Base-by-base conservation (phyloP, 2,113 vertebrate species). In the Cromileptes altivelis region DNA sequence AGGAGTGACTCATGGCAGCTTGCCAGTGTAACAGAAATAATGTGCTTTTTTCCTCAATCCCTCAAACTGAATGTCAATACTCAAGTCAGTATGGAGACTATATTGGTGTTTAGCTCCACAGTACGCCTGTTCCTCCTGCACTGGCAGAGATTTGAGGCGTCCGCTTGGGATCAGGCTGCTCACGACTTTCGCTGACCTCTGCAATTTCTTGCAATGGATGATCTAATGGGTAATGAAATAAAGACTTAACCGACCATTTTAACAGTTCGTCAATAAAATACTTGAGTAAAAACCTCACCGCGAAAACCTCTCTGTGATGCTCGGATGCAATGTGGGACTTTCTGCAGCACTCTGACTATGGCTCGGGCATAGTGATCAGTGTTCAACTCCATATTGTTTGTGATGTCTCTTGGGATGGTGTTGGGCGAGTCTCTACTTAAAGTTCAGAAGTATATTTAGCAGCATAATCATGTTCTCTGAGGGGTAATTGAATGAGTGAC, bases 1-100 rank as follows among this genome's bases (percentile, higher is more conserved):
- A 40, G 57, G 68, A 42, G 71, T 89, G 88, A 93, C 78, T 88
- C 89, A 89, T 62, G 78, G 56, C 75, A 80, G 57, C 49, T 47
- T 71, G 69, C 40, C 76, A 55, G 47, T 78, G 47, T 23, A 19
- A 52, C 63, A 47, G 30, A 76, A 18, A 61, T 33, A 45, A n/a
- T 53, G 40, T 23, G 6, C 9, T 45, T 45, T 61, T 14, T 37
- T 33, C 2, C 1, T 4, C 57, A 70, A 50, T 67, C 40, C 69
- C 12, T 50, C 61, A 74, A 67, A 30, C 23, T 65, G n/a, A 9
- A 40, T 7, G 23, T 74, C 40, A 63, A 25, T 64, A 55, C 67
- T 52, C 70, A 23, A 30, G 47, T 60, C 45, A 12, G 52, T 23
- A n/a, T 19, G 56, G 49, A 56, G 67, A 56, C 42, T 4, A 11